Base-by-base conservation (phyloP, 1,140 invertebrate genomes). In the Batillaria attramentaria region DNA sequence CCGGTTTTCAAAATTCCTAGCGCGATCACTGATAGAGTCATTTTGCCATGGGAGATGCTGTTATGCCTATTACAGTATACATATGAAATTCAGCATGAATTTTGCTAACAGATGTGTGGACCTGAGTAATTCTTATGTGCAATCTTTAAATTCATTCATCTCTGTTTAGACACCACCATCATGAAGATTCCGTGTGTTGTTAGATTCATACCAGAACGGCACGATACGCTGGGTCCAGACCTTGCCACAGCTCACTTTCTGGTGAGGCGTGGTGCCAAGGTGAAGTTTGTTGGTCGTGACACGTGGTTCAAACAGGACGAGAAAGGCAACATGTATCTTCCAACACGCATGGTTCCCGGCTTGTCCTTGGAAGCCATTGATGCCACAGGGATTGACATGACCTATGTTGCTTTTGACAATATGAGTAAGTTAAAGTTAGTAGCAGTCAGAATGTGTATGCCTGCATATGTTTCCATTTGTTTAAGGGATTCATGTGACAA, bases 211-310 rank as follows among this genome's bases (percentile, higher is more conserved):
- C 81, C 88, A 39, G 87, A 92, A 69, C 82, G 92, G 28, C 83
- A 91, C 72, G 79, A 89, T 37, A 86, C 88, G 66, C 84, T 93
- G 41, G 95, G 96, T 0, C 90, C 92, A 77, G 94, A 97, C 87
- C 87, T 97, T 80, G 94, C 95, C 31, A 92, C 93, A 2, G 94
- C 95, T 24, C 94, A 95, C 90, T 96, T 96, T 85, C 82, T 96
- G 57, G 84, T 95, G 1, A 89, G 90, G 83, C 89, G 94, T 41
- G 93, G 93, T 28, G 95, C 94, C 1, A 93, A 93, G 78, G 93
- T 95, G 3, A 95, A 94, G 79, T 95, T 95, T 89, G 87, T 88
- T 78, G 88, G 92, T 35, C 84, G 92, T 46, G 85, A 92, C 43
- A 78, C 92, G 20, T 90, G 92, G 90, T 87, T 92, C 42, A 81